Base-by-base conservation (phyloP, 2,888 invertebrate species). In the Lithophane leautieri region DNA sequence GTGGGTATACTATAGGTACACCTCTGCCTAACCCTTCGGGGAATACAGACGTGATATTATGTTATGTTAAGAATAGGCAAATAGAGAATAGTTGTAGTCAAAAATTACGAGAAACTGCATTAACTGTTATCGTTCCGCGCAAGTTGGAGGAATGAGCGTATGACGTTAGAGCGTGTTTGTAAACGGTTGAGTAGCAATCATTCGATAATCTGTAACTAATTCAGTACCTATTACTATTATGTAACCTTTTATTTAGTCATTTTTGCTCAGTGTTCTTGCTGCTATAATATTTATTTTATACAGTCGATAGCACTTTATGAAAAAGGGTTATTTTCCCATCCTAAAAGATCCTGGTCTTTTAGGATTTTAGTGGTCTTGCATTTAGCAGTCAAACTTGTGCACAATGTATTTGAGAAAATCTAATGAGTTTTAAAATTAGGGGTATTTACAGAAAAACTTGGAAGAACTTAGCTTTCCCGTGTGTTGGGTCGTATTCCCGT, bases 131-230 rank as follows among this genome's bases (percentile, higher is more conserved):
- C 76, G 56, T 42, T 19, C 16, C 40, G 28, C 65, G 40, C 47
- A 58, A 52, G n/a, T 60, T 14, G 12, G 0, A 28, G 9, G 16
- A 16, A 58, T 2, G 25, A 52, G 19, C 44, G 12, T 22, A 34
- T 22, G 40, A n/a, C 40, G 60, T 65, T 34, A n/a, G 14, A n/a
- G 16, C 19, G 7, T 66, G 44, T 61, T 76, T 67, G 34, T 60
- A 61, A 66, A 60, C 16, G 66, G 60, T 76, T 40, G 60, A 76
- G 42, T 67, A 52, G 52, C 44, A 66, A 66, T 66, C 50, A 40
- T 50, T 52, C 11, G 16, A 52, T 76, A 76, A 68, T 61, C 28
- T 22, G 66, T 28, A 44, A 52, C 34, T 76, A 76, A 63, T 72
- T n/a, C 19, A 42, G 19, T 75, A 65, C 44, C 44, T 25, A 14